phyloP scores from a whole-genome alignment of 2,888 invertebrate genomes.

The Ditylenchus weischeri region DNA sequence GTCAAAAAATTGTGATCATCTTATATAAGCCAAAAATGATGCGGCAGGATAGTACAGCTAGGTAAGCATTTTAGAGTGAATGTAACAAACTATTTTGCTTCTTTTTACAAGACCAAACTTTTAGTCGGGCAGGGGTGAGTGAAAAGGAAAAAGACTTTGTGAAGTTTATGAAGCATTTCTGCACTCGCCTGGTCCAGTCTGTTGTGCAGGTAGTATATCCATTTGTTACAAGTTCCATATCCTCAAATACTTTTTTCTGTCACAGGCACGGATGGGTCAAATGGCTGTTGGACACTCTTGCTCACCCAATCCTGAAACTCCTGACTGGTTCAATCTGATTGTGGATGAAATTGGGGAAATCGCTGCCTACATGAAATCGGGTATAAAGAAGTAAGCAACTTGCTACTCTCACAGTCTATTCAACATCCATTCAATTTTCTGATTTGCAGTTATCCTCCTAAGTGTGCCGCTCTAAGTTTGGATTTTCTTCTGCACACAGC shows the following conservation, averaged over 20 bases:
- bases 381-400: slow-evolving; percentile 34
- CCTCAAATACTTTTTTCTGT: no score
- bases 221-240: no score
- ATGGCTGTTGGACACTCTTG: slow-evolving; percentile 37
- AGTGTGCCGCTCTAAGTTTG: slow-evolving; percentile 31
- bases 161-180: slow-evolving; percentile 43
- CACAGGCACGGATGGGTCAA: slow-evolving; percentile 42
- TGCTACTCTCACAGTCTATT: neutral
- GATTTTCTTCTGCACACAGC: slow-evolving; percentile 50
- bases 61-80: no score
- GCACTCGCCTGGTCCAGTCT: slow-evolving; percentile 44
- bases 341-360: slow-evolving; percentile 51
- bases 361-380: slow-evolving; percentile 41
- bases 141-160: slow-evolving; percentile 29
- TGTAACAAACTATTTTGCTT: no score
- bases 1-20: no score
- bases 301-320: slow-evolving; percentile 26
- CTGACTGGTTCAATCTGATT: slow-evolving; percentile 49
- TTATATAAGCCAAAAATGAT: no score
- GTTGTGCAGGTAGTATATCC: slow-evolving; percentile 36
- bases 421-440: neutral
- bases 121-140: no score
- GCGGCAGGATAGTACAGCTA: no score
- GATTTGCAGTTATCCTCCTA: slow-evolving; percentile 43
- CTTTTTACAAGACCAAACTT: no score